Evolutionary conservation across 2,797 vertebrate genomes (phyloP).

Genomic region (Silurus lanzhouensis): DNA sequence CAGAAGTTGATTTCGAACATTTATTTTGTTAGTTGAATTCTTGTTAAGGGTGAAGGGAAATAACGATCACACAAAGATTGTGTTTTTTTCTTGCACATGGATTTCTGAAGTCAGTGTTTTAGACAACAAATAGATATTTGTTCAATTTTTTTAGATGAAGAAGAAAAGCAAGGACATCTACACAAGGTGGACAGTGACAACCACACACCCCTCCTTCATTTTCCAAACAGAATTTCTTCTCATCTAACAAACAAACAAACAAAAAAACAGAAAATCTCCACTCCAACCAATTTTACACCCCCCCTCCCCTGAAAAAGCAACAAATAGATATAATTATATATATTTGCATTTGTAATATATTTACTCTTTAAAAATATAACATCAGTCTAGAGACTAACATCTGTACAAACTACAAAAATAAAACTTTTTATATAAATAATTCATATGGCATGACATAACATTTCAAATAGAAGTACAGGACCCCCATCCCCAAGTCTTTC

Average conservation of each 20-base stretch:
- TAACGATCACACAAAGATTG: conserved; percentile 75
- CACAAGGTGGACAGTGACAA: conserved; percentile 63
- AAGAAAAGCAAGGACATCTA: conserved; percentile 67
- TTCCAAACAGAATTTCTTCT: conserved; percentile 62
- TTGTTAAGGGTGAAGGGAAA: conserved; percentile 83
- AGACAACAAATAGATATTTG: conserved; percentile 69
- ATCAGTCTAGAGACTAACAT: conserved; percentile 91
- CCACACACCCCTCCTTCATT: conserved; percentile 74
- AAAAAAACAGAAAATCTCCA: conserved; percentile 51
- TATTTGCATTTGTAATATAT: conserved; percentile 93
- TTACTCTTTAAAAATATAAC: conserved; percentile 99
- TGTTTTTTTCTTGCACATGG: conserved; percentile 72
- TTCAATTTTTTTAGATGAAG: conserved; percentile 64
- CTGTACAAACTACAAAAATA: conserved; percentile 99
- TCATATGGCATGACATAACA: conserved; percentile 90
- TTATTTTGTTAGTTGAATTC: conserved; percentile 88
- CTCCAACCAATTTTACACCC: conserved; percentile 62
- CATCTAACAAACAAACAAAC: conserved; percentile 51
- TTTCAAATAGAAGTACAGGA: conserved; percentile 76
- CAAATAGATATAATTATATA: conserved; percentile 89
- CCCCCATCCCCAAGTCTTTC: conserved; percentile 54
- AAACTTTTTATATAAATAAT: conserved; percentile 98
- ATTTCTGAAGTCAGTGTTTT: conserved; percentile 85
- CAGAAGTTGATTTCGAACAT: conserved; percentile 66
- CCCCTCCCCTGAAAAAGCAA: conserved; percentile 65